These are phyloP conservation scores for Heliconius hewitsoni DNA, from an alignment of 1,140 invertebrate genomes.

Conservation along the genomic window DNA sequence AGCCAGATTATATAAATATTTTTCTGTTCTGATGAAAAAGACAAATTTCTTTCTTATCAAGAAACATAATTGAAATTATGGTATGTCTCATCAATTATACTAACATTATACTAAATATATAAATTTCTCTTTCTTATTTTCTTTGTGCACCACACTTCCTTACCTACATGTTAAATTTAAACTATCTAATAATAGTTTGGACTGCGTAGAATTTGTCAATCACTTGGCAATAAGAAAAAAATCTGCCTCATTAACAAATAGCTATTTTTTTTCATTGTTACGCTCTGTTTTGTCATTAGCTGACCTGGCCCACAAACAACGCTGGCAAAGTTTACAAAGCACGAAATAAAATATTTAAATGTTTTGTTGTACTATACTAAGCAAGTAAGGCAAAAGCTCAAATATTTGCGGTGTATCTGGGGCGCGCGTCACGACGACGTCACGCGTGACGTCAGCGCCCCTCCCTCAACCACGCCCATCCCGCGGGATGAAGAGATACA, in stretches of 20 bases:
- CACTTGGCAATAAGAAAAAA: not conserved
- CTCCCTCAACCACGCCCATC: conserved; percentile 55
- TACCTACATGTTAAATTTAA: too few species aligned
- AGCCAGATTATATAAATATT: too few species aligned
- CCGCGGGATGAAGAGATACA: not conserved
- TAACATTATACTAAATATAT: too few species aligned
- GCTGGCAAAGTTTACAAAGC: not conserved
- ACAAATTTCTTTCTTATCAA: too few species aligned
- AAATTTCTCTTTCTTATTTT: too few species aligned
- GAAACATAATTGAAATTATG: too few species aligned
- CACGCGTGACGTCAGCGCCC: conserved; percentile 58
- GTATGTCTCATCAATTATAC: too few species aligned
- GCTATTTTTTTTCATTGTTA: not conserved
- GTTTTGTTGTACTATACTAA: conserved; percentile 12
- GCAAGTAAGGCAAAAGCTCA: conserved; percentile 15
- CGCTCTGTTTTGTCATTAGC: not conserved
- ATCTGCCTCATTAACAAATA: not conserved
- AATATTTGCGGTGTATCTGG: conserved; percentile 39
- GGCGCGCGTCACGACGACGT: conserved; percentile 54
- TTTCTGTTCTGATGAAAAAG: too few species aligned
- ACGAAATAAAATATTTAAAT: conserved; percentile 6
- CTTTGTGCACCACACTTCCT: too few species aligned
- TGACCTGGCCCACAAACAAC: not conserved
- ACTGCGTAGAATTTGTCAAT: too few species aligned
- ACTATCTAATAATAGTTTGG: too few species aligned